Evolutionary conservation across 2,797 vertebrate genomes (phyloP).

Genomic region (Catostomus latipinnis): DNA sequence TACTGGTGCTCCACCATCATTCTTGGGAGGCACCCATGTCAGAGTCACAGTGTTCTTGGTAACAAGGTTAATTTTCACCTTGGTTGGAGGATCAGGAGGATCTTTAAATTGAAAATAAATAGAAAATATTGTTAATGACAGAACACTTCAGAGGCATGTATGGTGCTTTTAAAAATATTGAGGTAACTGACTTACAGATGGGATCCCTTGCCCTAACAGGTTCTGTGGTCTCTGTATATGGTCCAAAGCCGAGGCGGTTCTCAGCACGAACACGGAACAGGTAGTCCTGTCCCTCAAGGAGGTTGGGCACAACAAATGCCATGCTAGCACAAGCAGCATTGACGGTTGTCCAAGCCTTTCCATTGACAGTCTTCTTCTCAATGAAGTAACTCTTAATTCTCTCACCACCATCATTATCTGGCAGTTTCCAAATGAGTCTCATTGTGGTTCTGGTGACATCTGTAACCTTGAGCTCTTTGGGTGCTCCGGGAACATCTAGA

Average conservation of each 20-base stretch:
- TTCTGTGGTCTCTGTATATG: slow-evolving; percentile 88
- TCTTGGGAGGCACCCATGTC: slow-evolving; percentile 94
- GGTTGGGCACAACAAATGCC: slow-evolving; percentile 89
- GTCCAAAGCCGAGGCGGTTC: slow-evolving; percentile 92
- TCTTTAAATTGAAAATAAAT: slow-evolving; percentile 74
- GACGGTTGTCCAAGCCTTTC: slow-evolving; percentile 95
- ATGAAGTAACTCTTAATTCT: slow-evolving; percentile 97
- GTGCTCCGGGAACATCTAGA: slow-evolving; percentile 83
- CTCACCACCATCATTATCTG: slow-evolving; percentile 95
- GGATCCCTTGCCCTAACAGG: slow-evolving; percentile 91
- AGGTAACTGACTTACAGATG: slow-evolving; percentile 84
- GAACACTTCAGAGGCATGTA: not conserved
- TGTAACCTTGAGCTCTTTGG: slow-evolving; percentile 93
- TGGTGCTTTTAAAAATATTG: not conserved
- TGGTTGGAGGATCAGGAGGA: slow-evolving; percentile 94
- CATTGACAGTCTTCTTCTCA: slow-evolving; percentile 91
- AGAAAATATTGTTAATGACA: slow-evolving; percentile 29
- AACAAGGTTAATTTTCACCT: slow-evolving; percentile 90
- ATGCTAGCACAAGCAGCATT: slow-evolving; percentile 90
- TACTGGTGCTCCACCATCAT: slow-evolving; percentile 93
- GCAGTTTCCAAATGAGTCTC: slow-evolving; percentile 96
- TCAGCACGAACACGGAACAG: slow-evolving; percentile 94
- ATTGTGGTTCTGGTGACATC: slow-evolving; percentile 91
- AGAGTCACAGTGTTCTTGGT: slow-evolving; percentile 92
- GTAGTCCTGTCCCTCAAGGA: slow-evolving; percentile 93